Evolutionary conservation across 2,797 vertebrate genomes (phyloP), one percentile per base, ranked within the genome.

Genomic region (Kryptolebias ocellatus): DNA sequence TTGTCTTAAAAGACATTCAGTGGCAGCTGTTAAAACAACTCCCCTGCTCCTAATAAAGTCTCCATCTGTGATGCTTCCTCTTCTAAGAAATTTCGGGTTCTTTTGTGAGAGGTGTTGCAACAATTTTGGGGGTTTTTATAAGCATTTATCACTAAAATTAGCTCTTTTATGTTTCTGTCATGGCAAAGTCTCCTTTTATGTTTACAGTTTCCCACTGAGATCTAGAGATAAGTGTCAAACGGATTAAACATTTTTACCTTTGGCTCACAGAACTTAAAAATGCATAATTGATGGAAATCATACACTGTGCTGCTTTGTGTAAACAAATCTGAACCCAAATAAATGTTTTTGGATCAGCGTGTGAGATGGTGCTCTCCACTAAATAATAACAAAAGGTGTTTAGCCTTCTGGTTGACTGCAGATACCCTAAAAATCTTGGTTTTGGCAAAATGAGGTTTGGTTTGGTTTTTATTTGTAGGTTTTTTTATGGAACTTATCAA

Each of bases 11-110:
- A 72, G 80, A 89, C 80, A 68, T 67, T 53, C 37, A 46, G 49
- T 71, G 69, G 78, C 89, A 91, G 90, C 90, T 89, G 87, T 91
- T 88, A 85, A 91, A 93, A 85, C 85, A 72, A 49, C 28, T 18
- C 59, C 60, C 64, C 12, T 63, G 58, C 52, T 49, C 5, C 31
- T 27, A 46, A 28, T 68, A 76, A 52, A 61, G 45, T 60, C 45
- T 64, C 50, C 2, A 31, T 73, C 61, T 63, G 47, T 31, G 54
- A 51, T 46, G 53, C 31, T 78, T 80, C 63, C 46, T 60, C 57
- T 71, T 79, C 76, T 20, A 58, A 31, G 47, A 57, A 50, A 10
- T 62, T 5, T 67, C 4, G 31, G 20, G 18, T 37, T 72, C n/a
- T 0, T 57, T 60, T 62, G 10, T 50, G 8, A 61, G 24, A 53